A percentile compares a stretch with the other conserved stretches of the same genome.
phyloP scores from a whole-genome alignment of 1,140 invertebrate genomes.

The Papilio helenus region DNA sequence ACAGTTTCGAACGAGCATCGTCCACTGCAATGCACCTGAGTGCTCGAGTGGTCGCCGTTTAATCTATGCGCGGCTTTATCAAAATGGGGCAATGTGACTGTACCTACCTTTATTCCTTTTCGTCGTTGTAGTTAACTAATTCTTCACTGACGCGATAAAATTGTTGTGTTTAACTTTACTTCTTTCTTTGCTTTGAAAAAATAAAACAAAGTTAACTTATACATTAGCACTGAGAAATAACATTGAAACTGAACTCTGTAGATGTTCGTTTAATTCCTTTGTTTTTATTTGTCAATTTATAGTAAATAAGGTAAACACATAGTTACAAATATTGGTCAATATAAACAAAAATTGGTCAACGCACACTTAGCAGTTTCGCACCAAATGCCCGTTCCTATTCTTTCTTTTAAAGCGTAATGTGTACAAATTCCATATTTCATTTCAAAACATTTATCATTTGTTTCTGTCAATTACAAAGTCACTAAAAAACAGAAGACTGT shows the following conservation, averaged over 20 bases:
- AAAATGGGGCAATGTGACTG: conserved; percentile 78
- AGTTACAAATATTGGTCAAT: too few relatives aligned
- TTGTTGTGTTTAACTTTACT: conserved; percentile 54
- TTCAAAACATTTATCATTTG: too few relatives aligned
- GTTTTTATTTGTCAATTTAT: neutral
- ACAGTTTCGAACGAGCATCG: conserved; percentile 36
- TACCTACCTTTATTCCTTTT: conserved; percentile 60
- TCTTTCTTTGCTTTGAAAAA: conserved; percentile 17
- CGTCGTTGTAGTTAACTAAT: conserved; percentile 58
- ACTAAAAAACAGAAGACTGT: neutral
- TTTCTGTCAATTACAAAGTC: too few relatives aligned
- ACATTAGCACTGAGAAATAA: neutral
- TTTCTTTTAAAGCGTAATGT: neutral
- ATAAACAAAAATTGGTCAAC: too few relatives aligned
- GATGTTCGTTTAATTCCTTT: neutral
- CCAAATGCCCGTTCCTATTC: neutral
- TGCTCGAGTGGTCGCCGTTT: conserved; percentile 65
- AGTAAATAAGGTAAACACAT: too few relatives aligned
- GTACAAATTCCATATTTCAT: too few relatives aligned
- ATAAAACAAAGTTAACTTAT: neutral
- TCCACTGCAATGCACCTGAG: conserved; percentile 63
- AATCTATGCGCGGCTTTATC: conserved; percentile 76
- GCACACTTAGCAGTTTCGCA: neutral
- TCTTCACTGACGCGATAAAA: conserved; percentile 58
- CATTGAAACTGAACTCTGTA: neutral